A percentile compares a stretch with the other conserved stretches of the same genome.
Evolutionary conservation across 1,140 invertebrate genomes (phyloP).

Genomic region (Daktulosphaira vitifoliae): DNA sequence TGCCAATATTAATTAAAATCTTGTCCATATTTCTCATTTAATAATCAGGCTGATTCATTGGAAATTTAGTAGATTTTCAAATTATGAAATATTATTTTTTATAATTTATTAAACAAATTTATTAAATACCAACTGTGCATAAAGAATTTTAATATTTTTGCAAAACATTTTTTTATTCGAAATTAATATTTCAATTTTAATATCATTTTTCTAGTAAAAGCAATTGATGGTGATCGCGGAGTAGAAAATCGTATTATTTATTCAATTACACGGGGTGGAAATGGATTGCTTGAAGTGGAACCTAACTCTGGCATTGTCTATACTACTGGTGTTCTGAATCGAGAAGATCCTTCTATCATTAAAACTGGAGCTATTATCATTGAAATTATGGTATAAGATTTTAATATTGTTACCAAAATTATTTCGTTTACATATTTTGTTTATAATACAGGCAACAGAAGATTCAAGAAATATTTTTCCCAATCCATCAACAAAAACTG

Average conservation of each 20-base stretch:
- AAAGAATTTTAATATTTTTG: too few species aligned
- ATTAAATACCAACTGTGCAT: too few species aligned
- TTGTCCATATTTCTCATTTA: too few species aligned
- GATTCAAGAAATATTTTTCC: conserved; percentile 52
- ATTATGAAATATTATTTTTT: too few species aligned
- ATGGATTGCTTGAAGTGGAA: conserved; percentile 66
- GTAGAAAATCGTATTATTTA: conserved; percentile 82
- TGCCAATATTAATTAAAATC: too few species aligned
- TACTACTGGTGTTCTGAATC: conserved; percentile 65
- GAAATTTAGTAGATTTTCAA: too few species aligned
- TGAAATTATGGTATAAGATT: conserved; percentile 64
- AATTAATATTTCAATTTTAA: too few species aligned
- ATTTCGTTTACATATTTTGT: background rate
- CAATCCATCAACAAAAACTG: conserved; percentile 67
- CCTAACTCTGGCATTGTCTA: conserved; percentile 67
- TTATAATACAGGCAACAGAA: conserved; percentile 55
- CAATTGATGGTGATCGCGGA: conserved; percentile 83
- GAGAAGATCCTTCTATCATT: conserved; percentile 67
- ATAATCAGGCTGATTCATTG: too few species aligned
- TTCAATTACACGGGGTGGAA: conserved; percentile 63
- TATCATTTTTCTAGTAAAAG: conserved; percentile 55
- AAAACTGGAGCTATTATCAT: conserved; percentile 78
- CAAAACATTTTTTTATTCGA: too few species aligned
- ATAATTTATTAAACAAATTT: too few species aligned
- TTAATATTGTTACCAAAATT: background rate